Evolutionary conservation across 2,113 vertebrate species (phyloP).

Genomic region (Dolichotis patagonum): DNA sequence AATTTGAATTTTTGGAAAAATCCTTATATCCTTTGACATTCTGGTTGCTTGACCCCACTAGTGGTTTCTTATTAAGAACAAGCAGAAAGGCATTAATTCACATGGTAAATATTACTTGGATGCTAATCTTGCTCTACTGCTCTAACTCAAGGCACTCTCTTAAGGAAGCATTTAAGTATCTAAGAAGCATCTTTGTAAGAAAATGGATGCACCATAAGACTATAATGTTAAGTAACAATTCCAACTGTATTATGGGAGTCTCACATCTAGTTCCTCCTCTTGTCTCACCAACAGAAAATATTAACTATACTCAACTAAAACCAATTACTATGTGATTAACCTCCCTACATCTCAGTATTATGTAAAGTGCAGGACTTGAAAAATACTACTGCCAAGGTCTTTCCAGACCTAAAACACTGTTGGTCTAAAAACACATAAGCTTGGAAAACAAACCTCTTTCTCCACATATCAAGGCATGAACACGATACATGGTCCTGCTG

Average conservation of each 20-base stretch:
- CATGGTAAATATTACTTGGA: neutral
- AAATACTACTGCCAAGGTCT: neutral
- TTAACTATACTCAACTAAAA: slow-evolving; percentile 15
- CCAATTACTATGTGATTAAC: neutral
- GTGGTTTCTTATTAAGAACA: neutral
- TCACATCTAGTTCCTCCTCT: neutral
- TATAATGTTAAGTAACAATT: no score
- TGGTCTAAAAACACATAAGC: neutral
- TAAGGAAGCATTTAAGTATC: neutral
- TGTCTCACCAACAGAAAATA: neutral
- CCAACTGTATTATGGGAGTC: neutral
- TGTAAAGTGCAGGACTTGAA: neutral
- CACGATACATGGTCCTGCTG: no score
- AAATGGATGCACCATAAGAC: neutral
- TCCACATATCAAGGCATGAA: neutral
- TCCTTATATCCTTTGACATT: neutral
- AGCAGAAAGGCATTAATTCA: neutral
- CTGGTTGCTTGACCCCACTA: neutral
- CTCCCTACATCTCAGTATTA: neutral
- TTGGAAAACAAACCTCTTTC: neutral
- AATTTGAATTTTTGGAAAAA: slow-evolving; percentile 2
- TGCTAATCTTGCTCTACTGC: no score
- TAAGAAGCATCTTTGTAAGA: neutral
- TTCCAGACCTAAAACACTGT: neutral
- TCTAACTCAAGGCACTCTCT: neutral